Conservation (phyloP, 2,113 vertebrate genomes). For the Chamaea fasciata region DNA sequence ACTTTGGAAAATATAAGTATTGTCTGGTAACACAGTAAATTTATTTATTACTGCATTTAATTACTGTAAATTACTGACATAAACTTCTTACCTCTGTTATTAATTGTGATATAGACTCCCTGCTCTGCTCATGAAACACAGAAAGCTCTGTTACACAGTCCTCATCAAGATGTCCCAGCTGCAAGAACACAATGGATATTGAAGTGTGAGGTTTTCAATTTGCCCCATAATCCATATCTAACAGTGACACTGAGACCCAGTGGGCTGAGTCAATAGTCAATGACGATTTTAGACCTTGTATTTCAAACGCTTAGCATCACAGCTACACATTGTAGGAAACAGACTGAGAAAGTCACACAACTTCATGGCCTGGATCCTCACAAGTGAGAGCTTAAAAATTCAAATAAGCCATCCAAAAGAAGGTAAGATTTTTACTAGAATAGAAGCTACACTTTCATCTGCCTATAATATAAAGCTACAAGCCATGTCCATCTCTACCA, state of each 20-base stretch:
- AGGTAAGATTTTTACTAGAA: not conserved
- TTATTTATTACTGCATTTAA: not conserved
- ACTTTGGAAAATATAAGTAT: not conserved
- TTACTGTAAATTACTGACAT: not conserved
- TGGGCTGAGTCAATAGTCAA: not conserved
- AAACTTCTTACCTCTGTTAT: conserved; percentile 79
- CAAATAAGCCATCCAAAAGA: not conserved
- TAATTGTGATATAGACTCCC: conserved; percentile 72
- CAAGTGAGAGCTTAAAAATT: not conserved
- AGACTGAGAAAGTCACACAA: not conserved
- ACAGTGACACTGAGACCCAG: not conserved
- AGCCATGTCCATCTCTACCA: not conserved
- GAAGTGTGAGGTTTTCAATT: not conserved
- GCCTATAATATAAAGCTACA: not conserved
- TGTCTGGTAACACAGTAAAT: not conserved
- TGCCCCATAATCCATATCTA: not conserved
- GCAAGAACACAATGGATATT: not conserved
- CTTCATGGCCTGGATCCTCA: not conserved
- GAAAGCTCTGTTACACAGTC: conserved; percentile 92
- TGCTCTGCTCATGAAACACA: conserved; percentile 79
- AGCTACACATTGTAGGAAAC: not conserved
- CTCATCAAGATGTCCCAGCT: conserved; percentile 88
- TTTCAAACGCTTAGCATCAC: not conserved
- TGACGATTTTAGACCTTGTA: not conserved
- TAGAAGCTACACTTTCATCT: not conserved